Evolutionary conservation across 2,113 vertebrate genomes (phyloP).

Genomic region (Chloebia gouldiae): DNA sequence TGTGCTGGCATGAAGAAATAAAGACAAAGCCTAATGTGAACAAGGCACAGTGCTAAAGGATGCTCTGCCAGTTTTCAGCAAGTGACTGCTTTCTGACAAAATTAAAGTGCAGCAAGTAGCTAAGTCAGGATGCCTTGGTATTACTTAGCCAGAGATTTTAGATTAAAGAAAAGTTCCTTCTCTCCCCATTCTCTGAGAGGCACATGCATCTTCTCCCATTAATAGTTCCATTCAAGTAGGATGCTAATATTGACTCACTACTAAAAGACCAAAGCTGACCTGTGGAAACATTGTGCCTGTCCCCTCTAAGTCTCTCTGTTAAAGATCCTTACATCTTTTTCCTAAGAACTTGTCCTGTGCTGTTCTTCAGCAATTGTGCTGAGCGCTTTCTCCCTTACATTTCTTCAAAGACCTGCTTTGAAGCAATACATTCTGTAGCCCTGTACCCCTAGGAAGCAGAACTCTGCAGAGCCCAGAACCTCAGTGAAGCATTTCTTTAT

Average conservation of each 20-base stretch:
- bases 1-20: neutral
- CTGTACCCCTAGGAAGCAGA: neutral
- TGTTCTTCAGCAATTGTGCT: neutral
- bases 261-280: neutral
- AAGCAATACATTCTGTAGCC: neutral
- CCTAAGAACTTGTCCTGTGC: neutral
- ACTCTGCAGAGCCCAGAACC: neutral
- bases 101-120: neutral
- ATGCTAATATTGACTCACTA: neutral
- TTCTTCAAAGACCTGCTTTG: neutral
- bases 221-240: neutral
- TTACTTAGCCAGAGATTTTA: neutral
- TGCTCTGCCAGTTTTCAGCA: neutral
- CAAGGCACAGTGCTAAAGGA: neutral
- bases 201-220: neutral
- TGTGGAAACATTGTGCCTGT: neutral
- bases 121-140: neutral
- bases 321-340: neutral
- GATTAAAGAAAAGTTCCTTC: neutral
- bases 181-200: neutral
- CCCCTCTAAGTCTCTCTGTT: neutral
- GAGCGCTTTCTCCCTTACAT: neutral
- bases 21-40: neutral
- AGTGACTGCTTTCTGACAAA: neutral
- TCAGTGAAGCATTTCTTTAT: neutral